Evolutionary conservation across 2,797 vertebrate genomes (phyloP).

Genomic region (Enteromius unitaeniatus): DNA sequence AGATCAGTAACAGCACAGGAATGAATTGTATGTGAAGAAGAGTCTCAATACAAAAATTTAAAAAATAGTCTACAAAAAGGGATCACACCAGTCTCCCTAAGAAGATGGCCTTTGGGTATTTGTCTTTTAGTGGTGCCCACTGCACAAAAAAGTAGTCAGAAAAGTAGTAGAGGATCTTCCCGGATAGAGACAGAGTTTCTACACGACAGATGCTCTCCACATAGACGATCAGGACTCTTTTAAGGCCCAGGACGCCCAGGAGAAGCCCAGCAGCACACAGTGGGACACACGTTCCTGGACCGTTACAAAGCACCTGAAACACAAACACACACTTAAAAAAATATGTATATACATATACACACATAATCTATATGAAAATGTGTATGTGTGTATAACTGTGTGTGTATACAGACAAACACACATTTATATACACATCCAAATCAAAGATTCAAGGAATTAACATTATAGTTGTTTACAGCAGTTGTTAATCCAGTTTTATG

Average conservation of each 20-base stretch:
- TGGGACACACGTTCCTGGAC: slow-evolving; percentile 93
- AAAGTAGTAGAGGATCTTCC: slow-evolving; percentile 87
- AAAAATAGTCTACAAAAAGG: not conserved
- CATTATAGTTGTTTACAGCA: not conserved
- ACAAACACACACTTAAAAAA: slow-evolving; percentile 54
- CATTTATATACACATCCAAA: not conserved
- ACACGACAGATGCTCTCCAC: slow-evolving; percentile 95
- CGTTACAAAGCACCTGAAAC: slow-evolving; percentile 93
- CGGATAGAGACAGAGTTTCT: slow-evolving; percentile 89
- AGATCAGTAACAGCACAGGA: slow-evolving; percentile 13
- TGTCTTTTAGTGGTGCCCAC: slow-evolving; percentile 88
- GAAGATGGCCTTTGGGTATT: slow-evolving; percentile 89
- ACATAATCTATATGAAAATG: no score
- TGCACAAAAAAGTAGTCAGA: slow-evolving; percentile 94
- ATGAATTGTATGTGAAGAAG: not conserved
- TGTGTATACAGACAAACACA: no score
- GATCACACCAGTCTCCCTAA: slow-evolving; percentile 88
- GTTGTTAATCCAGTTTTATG: not conserved
- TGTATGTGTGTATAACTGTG: no score
- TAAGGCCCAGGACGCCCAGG: slow-evolving; percentile 86
- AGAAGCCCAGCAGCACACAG: slow-evolving; percentile 87
- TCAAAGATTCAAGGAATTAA: not conserved
- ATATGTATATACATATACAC: no score
- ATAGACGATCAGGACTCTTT: slow-evolving; percentile 89
- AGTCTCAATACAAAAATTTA: slow-evolving; percentile 31